Evolutionary conservation across 2,888 invertebrate genomes (phyloP).

Genomic region (Rotaria socialis): DNA sequence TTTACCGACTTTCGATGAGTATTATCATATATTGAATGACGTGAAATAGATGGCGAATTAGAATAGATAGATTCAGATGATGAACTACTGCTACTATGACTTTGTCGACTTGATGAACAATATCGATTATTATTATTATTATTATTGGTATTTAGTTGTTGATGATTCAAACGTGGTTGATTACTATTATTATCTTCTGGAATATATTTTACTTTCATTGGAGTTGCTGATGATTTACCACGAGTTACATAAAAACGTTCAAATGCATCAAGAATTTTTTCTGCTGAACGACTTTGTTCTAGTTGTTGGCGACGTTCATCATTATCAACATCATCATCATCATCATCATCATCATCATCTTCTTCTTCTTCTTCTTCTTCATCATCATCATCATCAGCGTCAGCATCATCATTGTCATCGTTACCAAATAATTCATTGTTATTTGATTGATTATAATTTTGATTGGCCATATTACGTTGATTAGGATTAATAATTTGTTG

Average conservation of each 20-base stretch:
- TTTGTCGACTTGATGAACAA: background rate
- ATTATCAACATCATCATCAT: background rate
- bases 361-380: too few relatives aligned
- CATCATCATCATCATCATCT: too few relatives aligned
- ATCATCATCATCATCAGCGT: background rate
- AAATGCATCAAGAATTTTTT: slow-evolving; percentile 36
- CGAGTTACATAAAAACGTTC: slow-evolving; percentile 27
- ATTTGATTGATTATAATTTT: slow-evolving; percentile 34
- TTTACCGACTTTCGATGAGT: background rate
- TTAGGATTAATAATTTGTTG: background rate
- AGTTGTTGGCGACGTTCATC: background rate
- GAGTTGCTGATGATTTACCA: background rate
- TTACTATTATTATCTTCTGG: background rate
- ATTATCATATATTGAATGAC: slow-evolving; percentile 1
- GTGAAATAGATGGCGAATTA: background rate
- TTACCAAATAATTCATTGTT: slow-evolving; percentile 29
- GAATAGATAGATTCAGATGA: slow-evolving; percentile 4
- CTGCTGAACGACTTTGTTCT: background rate
- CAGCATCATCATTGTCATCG: background rate
- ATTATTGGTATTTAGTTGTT: background rate
- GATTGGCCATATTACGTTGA: background rate
- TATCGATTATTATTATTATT: slow-evolving; percentile 25
- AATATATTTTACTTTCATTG: slow-evolving; percentile 36
- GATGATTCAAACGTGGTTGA: background rate
- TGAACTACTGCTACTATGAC: background rate